Percentiles rank a stretch among this genome's conserved stretches.
These are phyloP conservation scores for Philopedon plagiatum DNA, from an alignment of 2,888 invertebrate species.

Conservation along the genomic window DNA sequence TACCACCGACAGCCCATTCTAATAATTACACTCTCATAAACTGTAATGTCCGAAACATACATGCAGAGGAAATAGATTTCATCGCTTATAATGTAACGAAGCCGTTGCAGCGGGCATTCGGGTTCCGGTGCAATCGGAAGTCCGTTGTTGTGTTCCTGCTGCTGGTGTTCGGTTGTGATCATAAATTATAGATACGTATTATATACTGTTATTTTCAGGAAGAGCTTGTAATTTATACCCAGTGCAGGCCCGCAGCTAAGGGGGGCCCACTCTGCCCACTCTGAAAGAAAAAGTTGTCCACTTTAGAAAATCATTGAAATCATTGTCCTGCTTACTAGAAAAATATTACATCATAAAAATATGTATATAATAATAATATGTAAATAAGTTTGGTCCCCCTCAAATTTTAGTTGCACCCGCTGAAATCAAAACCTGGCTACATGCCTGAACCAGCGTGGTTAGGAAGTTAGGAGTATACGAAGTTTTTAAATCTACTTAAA, in stretches of 20 bases:
- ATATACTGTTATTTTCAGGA: slow-evolving; percentile 1
- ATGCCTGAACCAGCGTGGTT: no score
- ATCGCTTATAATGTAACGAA: not conserved
- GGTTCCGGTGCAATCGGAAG: slow-evolving; percentile 1
- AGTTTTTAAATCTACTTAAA: no score
- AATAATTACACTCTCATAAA: not conserved
- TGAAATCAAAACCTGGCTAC: no score
- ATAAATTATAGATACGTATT: not conserved
- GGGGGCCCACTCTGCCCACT: no score
- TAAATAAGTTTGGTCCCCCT: no score
- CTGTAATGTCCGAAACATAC: not conserved
- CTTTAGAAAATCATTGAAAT: no score
- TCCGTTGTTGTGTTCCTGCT: not conserved
- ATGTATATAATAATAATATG: no score
- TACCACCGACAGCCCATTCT: not conserved
- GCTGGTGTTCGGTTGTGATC: not conserved
- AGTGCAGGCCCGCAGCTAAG: not conserved
- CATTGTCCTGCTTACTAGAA: no score
- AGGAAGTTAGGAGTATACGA: no score
- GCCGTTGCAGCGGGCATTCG: not conserved
- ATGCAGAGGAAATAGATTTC: not conserved
- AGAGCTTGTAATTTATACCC: not conserved
- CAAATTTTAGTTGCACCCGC: no score
- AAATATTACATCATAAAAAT: no score
- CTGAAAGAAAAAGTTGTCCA: no score